These are phyloP conservation scores for Diceros bicornis DNA, from an alignment of 2,797 vertebrate species.

Conservation along the genomic window DNA sequence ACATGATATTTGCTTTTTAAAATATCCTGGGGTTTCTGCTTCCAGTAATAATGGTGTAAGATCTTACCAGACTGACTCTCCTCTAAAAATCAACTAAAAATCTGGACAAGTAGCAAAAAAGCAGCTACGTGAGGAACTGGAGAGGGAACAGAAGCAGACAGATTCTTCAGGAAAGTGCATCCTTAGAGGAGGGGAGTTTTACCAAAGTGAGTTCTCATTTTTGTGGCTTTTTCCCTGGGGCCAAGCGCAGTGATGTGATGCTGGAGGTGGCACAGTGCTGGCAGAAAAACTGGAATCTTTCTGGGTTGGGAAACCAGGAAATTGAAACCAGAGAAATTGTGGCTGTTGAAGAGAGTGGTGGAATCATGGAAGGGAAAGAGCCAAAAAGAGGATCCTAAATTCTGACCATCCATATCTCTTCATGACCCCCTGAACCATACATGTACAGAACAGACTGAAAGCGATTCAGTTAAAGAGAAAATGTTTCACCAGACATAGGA, in stretches of 20 bases:
- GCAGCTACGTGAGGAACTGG: background rate
- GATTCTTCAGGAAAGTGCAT: background rate
- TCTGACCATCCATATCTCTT: background rate
- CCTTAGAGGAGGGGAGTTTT: background rate
- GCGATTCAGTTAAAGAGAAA: background rate
- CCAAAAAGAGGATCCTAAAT: background rate
- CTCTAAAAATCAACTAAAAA: background rate
- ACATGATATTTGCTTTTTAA: background rate
- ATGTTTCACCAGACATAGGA: background rate
- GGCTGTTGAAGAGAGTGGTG: background rate
- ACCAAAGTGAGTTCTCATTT: background rate
- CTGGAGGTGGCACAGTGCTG: background rate
- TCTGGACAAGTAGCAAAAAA: background rate
- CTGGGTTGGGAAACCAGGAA: background rate
- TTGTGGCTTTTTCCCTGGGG: background rate
- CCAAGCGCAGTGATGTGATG: background rate
- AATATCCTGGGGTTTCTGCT: background rate
- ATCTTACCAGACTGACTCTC: background rate
- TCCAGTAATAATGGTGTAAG: slow-evolving; percentile 13
- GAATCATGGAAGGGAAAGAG: background rate
- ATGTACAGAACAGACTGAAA: background rate
- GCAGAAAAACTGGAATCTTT: background rate
- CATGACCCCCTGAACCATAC: background rate
- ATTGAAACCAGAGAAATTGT: background rate
- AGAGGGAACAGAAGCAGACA: background rate